Conservation (phyloP, 2,888 invertebrate species). For the Melanostoma mellinum region DNA sequence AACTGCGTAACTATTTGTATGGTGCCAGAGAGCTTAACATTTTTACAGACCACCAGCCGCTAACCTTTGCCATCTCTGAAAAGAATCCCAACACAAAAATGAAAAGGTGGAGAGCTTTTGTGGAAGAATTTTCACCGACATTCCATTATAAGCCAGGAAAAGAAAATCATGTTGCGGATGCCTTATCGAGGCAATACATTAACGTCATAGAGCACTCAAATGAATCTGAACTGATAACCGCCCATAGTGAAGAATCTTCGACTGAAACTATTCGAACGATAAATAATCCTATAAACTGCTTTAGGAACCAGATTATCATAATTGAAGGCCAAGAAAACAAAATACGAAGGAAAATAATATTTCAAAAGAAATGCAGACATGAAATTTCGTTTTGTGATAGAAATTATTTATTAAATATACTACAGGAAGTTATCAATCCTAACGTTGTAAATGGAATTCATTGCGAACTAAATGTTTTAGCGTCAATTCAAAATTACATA, state of each 20-base stretch:
- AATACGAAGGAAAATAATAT: slow-evolving; percentile 61
- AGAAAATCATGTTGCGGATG: no score
- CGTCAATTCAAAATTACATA: no score
- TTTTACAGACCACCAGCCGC: slow-evolving; percentile 53
- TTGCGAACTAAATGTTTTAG: no score
- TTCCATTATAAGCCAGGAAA: slow-evolving; percentile 48
- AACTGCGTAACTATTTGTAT: slow-evolving; percentile 45
- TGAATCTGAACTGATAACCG: background rate
- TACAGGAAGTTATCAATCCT: no score
- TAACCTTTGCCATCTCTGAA: slow-evolving; percentile 48
- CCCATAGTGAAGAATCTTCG: slow-evolving; percentile 28
- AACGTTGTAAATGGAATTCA: no score
- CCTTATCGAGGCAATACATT: slow-evolving; percentile 39
- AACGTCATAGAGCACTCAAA: slow-evolving; percentile 5
- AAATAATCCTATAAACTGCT: slow-evolving; percentile 26
- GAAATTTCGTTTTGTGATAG: no score
- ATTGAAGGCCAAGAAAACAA: slow-evolving; percentile 2
- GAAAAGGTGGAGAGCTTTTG: slow-evolving; percentile 28
- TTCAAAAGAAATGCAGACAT: slow-evolving; percentile 39
- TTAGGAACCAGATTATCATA: slow-evolving; percentile 24
- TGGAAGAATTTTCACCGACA: slow-evolving; percentile 26
- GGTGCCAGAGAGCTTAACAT: slow-evolving; percentile 41
- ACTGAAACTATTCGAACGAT: slow-evolving; percentile 25
- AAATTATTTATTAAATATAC: no score
- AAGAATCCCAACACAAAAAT: slow-evolving; percentile 44